Evolutionary conservation across 2,113 vertebrate genomes (phyloP).

Genomic region (Rhinolophus ferrumequinum): DNA sequence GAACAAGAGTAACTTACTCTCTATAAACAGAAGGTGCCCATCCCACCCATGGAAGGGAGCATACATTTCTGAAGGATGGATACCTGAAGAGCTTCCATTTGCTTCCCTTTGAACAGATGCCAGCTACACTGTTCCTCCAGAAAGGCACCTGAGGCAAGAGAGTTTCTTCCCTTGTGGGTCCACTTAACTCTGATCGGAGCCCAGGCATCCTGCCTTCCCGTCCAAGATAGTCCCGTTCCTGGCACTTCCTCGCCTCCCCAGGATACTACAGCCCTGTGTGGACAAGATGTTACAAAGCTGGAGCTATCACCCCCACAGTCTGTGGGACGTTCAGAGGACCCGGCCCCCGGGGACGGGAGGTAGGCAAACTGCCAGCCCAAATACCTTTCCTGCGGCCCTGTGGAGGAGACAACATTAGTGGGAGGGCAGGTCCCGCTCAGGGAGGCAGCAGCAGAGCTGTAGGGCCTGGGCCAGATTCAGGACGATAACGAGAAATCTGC

Average conservation of each 20-base stretch:
- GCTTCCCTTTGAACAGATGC: background rate
- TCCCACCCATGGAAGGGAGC: background rate
- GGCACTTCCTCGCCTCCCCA: background rate
- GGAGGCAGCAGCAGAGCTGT: background rate
- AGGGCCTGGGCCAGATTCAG: background rate
- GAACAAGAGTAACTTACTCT: background rate
- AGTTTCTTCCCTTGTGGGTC: background rate
- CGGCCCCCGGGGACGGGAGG: background rate
- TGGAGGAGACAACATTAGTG: background rate
- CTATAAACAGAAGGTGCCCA: background rate
- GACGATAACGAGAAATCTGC: background rate
- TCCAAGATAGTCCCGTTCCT: background rate
- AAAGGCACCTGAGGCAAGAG: background rate
- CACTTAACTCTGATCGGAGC: background rate
- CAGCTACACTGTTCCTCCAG: background rate
- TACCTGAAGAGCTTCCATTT: background rate
- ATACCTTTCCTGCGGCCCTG: conserved; percentile 53
- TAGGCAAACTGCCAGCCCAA: conserved; percentile 27
- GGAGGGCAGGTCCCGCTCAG: conserved; percentile 26
- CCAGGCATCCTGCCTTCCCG: background rate
- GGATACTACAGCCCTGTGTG: background rate
- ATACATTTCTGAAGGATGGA: background rate
- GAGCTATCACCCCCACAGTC: background rate
- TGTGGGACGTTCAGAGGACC: conserved; percentile 49
- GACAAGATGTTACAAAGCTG: background rate